Base-by-base conservation (phyloP, 2,113 vertebrate species). In the Urocynchramus pylzowi region DNA sequence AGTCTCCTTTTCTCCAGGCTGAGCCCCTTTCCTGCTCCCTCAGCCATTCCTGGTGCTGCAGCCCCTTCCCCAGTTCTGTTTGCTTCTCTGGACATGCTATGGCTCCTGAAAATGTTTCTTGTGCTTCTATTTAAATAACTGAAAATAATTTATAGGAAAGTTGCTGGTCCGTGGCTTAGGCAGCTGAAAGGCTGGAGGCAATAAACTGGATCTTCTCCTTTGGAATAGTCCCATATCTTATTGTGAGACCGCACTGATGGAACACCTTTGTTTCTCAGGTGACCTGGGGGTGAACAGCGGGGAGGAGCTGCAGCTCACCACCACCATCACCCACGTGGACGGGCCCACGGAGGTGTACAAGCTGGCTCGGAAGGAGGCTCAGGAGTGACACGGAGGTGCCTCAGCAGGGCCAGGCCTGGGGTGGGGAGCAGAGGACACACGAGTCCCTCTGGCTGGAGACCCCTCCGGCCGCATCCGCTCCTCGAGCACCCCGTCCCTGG, bases 291-390 rank as follows among this genome's bases (percentile, higher is more conserved):
- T 98, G 28, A 99, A 97, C 98, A 99, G 98, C 1, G 99, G 98
- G 6, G 99, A 99, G 68, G 99, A 99, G 94, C 98, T 98, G 31
- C 99, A 99, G 97, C 98, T 99, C 85, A 99, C 99, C 75, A 99
- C 99, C 80, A 99, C 99, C 31, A 99, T 99, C 97, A 99, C 99
- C 44, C 99, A 99, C 3, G 98, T 98, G 52, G 99, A 99, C 0
- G 99, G 99, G 26, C 99, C 99, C 24, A 99, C 99, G 1, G 98
- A 99, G 97, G 98, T 99, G 84, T 99, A 99, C 96, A 99, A 99
- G 97, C 96, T 99, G 98, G 98, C 98, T 13, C 99, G 99, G 92
- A 99, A 99, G 97, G 98, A 98, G 91, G 98, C 99, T 78, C 99
- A 99, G 94, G 99, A 99, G 90, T 99, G 98, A 97, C 27, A 12